Base-by-base conservation (phyloP, 2,113 vertebrate genomes). In the Platichthys stellatus region DNA sequence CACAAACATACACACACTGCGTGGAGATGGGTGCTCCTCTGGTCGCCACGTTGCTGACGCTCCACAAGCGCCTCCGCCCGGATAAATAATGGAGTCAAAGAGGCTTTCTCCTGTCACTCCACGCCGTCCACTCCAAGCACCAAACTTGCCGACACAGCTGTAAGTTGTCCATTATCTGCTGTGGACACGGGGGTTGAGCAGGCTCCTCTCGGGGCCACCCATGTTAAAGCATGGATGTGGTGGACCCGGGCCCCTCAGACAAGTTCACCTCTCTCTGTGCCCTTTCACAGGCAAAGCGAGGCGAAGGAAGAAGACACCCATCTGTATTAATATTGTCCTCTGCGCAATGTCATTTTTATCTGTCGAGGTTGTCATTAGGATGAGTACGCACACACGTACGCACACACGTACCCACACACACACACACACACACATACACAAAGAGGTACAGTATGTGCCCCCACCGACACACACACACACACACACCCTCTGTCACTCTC, bases 341-440 rank as follows among this genome's bases (percentile, higher is more conserved):
- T 77, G 82, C 68, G 82, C 86, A 90, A 81, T 88, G 90, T 86
- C 83, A 83, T 89, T 80, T 90, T 91, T 92, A 88, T 88, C 81
- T 80, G 85, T 90, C 86, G 87, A 90, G 87, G 88, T 91, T 26
- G 35, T 89, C 87, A 89, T 93, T 91, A 90, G 78, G 81, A 88
- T 85, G 78, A 93, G 31, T 4, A 31, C 64, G n/a, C 24, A 14
- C 17, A n/a, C 38, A 59, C 15, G 31, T 17, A 28, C 28, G 5
- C 49, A 28, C 56, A 26, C 56, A 60, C 21, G 1, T 40, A 12
- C 20, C 17, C 49, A 38, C 49, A 17, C 45, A 21, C 40, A n/a
- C 56, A 23, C 31, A 18, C 43, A 23, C 23, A 51, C 40, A 23
- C 23, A 54, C 21, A 2, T 40, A 12, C 40, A n/a, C 56, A 65